Conservation (phyloP, 2,797 vertebrate genomes). For the Miichthys miiuy region DNA sequence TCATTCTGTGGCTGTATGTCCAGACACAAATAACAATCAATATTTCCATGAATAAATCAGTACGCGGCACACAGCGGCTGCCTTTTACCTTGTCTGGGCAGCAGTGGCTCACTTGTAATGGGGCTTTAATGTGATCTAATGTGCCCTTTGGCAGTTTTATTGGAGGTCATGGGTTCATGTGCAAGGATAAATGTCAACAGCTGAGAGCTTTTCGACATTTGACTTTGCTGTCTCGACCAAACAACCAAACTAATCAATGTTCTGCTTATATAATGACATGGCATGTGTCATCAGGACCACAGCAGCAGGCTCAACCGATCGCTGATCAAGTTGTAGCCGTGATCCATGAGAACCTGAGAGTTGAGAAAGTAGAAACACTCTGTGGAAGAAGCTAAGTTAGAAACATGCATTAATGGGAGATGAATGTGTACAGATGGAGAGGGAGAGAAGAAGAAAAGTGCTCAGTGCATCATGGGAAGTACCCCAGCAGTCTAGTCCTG, state of each 20-base stretch:
- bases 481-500: no score
- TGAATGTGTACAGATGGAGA: no score
- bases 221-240: conserved; percentile 9
- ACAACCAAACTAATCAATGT: neutral
- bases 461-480: no score
- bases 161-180: conserved; percentile 31
- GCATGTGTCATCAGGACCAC: no score
- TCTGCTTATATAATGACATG: neutral
- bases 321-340: no score
- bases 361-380: no score
- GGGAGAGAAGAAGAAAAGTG: no score
- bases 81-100: neutral
- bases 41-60: conserved; percentile 18
- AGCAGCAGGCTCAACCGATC: no score
- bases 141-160: conserved; percentile 18
- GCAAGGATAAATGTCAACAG: conserved; percentile 49
- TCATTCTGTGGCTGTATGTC: neutral
- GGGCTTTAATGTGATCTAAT: conserved; percentile 43
- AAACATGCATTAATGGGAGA: no score
- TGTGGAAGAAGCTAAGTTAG: no score
- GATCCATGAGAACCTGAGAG: no score
- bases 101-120: neutral
- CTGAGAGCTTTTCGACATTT: conserved; percentile 30
- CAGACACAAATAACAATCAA: neutral
- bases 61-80: neutral